Percentiles rank a stretch among this genome's conserved stretches.
Evolutionary conservation across 2,888 invertebrate genomes (phyloP).

Genomic region (Sminthurinus aureus): DNA sequence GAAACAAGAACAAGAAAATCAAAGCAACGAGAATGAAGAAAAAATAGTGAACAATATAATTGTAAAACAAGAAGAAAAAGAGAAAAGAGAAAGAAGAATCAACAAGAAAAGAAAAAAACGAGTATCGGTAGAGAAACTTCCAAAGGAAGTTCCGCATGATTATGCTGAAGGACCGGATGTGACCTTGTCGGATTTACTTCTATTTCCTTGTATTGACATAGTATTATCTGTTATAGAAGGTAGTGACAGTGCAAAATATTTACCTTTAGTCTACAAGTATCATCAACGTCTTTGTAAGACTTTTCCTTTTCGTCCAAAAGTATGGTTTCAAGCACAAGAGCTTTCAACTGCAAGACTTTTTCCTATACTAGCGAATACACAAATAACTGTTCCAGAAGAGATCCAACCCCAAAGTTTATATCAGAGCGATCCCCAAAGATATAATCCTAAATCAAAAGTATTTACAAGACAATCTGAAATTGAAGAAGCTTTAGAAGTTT

Average conservation of each 20-base stretch:
- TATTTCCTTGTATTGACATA: conserved; percentile 75
- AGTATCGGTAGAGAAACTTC: neutral
- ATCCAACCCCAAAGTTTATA: conserved; percentile 74
- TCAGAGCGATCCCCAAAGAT: conserved; percentile 79
- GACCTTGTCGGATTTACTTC: conserved; percentile 82
- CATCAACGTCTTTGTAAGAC: conserved; percentile 63
- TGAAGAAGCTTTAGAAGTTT: conserved; percentile 69
- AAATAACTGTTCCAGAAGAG: conserved; percentile 63
- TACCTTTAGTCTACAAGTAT: conserved; percentile 75
- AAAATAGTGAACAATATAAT: neutral
- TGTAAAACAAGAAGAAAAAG: neutral
- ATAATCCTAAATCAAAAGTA: conserved; percentile 75
- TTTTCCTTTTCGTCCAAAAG: neutral
- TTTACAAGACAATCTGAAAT: conserved; percentile 82
- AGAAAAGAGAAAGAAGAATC: neutral
- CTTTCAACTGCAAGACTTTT: conserved; percentile 2
- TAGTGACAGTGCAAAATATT: conserved; percentile 61
- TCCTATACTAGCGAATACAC: neutral
- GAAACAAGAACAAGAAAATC: neutral
- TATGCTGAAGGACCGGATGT: conserved; percentile 85
- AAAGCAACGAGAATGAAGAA: neutral
- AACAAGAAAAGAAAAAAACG: neutral
- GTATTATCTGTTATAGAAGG: conserved; percentile 67
- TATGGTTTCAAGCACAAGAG: conserved; percentile 7
- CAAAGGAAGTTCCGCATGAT: conserved; percentile 66